These are phyloP conservation scores for Geococcyx californianus DNA, from an alignment of 2,113 vertebrate species.

Conservation along the genomic window DNA sequence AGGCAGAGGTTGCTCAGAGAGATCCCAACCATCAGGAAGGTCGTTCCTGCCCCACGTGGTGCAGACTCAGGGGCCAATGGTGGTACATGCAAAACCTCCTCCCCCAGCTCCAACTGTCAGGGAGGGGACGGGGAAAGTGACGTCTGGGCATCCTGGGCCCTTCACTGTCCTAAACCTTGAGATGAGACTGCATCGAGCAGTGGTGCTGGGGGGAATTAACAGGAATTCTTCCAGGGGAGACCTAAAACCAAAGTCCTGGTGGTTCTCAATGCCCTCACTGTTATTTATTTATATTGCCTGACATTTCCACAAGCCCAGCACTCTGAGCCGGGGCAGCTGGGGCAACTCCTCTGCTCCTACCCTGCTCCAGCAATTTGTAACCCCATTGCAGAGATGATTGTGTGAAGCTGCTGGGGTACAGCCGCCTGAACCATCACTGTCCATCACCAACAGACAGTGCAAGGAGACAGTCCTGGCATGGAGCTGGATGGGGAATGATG, in stretches of 20 bases:
- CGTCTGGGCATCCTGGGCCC: rapidly evolving
- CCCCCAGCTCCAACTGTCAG: background rate
- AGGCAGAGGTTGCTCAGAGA: background rate
- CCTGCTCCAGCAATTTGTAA: background rate
- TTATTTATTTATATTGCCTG: background rate
- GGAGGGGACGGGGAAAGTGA: background rate
- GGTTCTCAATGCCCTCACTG: background rate
- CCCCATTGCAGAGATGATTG: rapidly evolving
- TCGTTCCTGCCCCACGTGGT: background rate
- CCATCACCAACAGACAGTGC: background rate
- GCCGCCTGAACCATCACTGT: background rate
- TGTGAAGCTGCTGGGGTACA: background rate
- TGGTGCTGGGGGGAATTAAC: background rate
- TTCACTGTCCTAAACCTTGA: background rate
- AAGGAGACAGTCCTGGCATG: background rate
- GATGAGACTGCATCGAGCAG: background rate
- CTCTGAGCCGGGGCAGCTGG: background rate
- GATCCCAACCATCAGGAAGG: rapidly evolving
- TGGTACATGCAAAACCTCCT: background rate
- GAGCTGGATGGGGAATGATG: background rate
- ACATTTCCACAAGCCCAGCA: rapidly evolving
- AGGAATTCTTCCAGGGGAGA: background rate
- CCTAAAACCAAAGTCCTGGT: background rate
- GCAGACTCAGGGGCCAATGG: background rate
- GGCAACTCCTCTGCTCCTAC: background rate